Conservation (phyloP, 1,140 invertebrate genomes). For the Brachionus sp. region DNA sequence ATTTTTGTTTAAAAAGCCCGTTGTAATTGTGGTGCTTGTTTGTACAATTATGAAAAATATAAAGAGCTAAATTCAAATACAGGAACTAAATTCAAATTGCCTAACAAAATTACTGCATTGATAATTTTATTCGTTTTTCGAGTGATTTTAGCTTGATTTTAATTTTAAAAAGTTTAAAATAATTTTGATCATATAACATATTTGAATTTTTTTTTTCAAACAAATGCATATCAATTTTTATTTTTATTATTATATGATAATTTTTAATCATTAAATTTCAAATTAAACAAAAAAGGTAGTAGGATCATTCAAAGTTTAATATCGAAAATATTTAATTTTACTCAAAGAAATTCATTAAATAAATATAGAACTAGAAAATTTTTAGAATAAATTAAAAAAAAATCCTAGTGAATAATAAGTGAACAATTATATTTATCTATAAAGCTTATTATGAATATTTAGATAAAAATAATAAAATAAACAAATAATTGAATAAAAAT, state of each 20-base stretch:
- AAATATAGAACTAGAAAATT: no score
- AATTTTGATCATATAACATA: no score
- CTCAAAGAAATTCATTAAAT: no score
- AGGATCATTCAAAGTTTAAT: no score
- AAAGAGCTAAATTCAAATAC: not conserved
- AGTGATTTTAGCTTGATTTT: not conserved
- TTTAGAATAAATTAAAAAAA: no score
- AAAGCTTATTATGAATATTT: no score
- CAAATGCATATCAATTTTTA: not conserved
- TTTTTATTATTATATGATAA: not conserved
- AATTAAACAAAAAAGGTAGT: no score
- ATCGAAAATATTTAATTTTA: no score
- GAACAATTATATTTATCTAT: no score
- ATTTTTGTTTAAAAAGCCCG: not conserved
- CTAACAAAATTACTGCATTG: not conserved
- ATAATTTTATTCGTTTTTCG: not conserved
- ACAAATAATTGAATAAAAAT: no score
- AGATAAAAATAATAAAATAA: no score
- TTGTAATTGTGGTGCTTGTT: slow-evolving; percentile 29
- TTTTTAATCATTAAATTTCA: not conserved
- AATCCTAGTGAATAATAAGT: no score
- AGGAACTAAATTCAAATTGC: not conserved
- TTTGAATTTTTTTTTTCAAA: not conserved
- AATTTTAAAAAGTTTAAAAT: not conserved
- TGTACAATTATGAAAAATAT: not conserved